Percentiles rank a stretch among this genome's conserved stretches.
Conservation (phyloP, 2,797 vertebrate species). For the Dipus sagitta region DNA sequence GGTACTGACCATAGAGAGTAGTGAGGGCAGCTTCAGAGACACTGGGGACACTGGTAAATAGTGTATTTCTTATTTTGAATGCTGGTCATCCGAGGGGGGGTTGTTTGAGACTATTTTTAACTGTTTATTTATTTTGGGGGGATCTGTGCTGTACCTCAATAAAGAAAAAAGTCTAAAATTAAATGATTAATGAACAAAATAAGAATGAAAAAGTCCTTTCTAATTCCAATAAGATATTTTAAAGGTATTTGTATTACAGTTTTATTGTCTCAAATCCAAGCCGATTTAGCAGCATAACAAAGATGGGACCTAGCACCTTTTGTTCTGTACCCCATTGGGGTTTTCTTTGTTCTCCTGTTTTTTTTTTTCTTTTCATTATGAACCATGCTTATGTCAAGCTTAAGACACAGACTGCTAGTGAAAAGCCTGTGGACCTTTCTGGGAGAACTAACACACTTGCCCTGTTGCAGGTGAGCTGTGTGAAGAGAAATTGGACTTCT, state of each 20-base stretch:
- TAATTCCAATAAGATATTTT: not conserved
- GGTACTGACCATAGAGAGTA: fast-evolving
- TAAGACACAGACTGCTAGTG: not conserved
- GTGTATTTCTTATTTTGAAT: not conserved
- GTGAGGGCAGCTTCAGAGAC: not conserved
- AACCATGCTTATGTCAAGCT: not conserved
- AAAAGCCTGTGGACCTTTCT: constrained; percentile 3
- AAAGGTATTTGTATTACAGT: not conserved
- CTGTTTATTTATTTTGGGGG: not conserved
- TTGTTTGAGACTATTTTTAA: not conserved
- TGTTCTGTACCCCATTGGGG: not conserved
- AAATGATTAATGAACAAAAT: not conserved
- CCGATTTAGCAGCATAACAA: not conserved
- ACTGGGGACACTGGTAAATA: too few species aligned
- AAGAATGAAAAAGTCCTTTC: not conserved
- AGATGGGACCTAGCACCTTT: not conserved
- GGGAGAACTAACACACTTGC: constrained; percentile 75
- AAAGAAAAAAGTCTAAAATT: not conserved
- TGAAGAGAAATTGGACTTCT: constrained; percentile 98
- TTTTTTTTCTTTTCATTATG: not conserved
- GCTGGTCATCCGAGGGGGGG: not conserved
- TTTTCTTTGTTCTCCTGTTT: not conserved
- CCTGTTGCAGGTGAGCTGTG: constrained; percentile 95
- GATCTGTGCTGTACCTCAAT: not conserved
- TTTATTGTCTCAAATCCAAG: not conserved